Percentiles rank a stretch among this genome's conserved stretches.
Evolutionary conservation across 53 echinoderm and acorn worm genomes (phyloP).

Genomic region (Stichopus horrens): DNA sequence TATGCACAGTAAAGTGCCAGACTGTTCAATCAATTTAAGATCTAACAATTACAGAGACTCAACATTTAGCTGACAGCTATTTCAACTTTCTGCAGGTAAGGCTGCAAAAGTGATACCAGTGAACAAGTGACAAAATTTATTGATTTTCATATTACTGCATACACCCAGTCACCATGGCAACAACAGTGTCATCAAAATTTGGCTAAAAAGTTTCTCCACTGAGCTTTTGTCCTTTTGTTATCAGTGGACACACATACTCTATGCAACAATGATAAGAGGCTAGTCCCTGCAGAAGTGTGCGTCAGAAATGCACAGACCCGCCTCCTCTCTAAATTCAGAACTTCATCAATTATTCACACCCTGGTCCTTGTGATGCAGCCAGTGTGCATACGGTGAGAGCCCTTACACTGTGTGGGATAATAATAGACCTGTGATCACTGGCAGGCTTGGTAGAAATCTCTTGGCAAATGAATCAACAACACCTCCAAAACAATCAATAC

Average conservation of each 20-base stretch:
- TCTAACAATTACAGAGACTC: too few relatives aligned
- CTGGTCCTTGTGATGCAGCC: too few relatives aligned
- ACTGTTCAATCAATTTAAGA: too few relatives aligned
- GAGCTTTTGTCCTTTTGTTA: background rate
- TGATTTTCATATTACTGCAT: background rate
- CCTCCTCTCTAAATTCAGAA: background rate
- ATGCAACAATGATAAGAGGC: background rate
- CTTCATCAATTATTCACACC: background rate
- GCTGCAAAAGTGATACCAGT: too few relatives aligned
- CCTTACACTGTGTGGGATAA: background rate
- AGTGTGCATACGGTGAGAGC: background rate
- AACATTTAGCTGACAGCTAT: too few relatives aligned
- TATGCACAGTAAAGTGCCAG: too few relatives aligned
- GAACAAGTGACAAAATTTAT: background rate
- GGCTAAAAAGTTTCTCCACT: background rate
- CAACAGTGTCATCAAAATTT: background rate
- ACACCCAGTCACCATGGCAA: background rate
- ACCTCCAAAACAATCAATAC: too few relatives aligned
- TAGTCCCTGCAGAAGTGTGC: background rate
- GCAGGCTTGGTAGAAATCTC: too few relatives aligned
- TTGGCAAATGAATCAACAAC: too few relatives aligned
- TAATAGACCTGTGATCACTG: too few relatives aligned
- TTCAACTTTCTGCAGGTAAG: too few relatives aligned
- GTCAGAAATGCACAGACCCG: background rate
- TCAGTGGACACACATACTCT: background rate